A percentile compares a stretch with the other conserved stretches of the same genome.
Evolutionary conservation across 2,888 invertebrate species (phyloP).

Genomic region (Drosophila conformis): DNA sequence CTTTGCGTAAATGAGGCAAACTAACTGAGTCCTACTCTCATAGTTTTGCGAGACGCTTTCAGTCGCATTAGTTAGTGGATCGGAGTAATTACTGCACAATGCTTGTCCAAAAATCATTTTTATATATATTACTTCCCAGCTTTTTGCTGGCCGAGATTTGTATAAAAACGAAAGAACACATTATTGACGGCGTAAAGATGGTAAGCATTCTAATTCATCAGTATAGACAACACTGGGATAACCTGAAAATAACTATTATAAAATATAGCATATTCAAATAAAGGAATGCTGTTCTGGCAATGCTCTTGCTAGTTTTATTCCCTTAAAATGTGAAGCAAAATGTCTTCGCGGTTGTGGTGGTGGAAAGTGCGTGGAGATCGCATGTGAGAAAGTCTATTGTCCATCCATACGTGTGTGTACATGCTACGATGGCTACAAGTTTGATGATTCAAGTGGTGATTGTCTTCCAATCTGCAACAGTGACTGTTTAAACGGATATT

Average conservation of each 20-base stretch:
- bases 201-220: background rate
- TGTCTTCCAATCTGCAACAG: constrained; percentile 46
- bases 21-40: no score
- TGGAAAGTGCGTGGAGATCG: constrained; percentile 69
- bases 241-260: background rate
- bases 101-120: constrained; percentile 2
- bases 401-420: constrained; percentile 61
- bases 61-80: no score
- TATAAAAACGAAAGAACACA: fast-evolving
- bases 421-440: constrained; percentile 56
- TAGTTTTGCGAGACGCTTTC: no score
- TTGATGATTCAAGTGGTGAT: constrained; percentile 42
- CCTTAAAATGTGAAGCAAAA: constrained; percentile 51
- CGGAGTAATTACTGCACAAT: no score
- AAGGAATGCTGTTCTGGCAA: constrained; percentile 65
- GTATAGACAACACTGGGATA: background rate
- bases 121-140: constrained; percentile 38
- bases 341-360: constrained; percentile 47
- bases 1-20: no score
- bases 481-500: constrained; percentile 63
- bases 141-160: constrained; percentile 31
- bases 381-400: constrained; percentile 79
- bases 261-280: background rate
- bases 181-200: fast-evolving
- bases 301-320: background rate